Conservation (phyloP, 2,888 invertebrate genomes). For the Sinelater perroti region DNA sequence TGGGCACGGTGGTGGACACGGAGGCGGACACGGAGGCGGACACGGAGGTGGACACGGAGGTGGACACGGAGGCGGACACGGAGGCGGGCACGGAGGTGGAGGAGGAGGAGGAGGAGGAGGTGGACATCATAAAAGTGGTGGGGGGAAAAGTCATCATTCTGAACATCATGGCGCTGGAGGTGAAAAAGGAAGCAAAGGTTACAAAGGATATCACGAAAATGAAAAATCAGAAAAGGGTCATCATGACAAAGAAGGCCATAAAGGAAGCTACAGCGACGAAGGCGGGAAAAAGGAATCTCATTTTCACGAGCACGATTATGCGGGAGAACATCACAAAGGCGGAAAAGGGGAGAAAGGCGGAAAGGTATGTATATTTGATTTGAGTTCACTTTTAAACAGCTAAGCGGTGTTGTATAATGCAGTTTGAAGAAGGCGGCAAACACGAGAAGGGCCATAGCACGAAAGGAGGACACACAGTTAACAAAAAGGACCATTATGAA, state of each 20-base stretch:
- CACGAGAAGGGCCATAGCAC: constrained; percentile 77
- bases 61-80: constrained; percentile 27
- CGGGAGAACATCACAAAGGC: constrained; percentile 63
- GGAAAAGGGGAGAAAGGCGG: constrained; percentile 64
- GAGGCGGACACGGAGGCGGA: constrained; percentile 32
- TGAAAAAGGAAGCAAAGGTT: constrained; percentile 55
- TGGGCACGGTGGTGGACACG: constrained; percentile 22
- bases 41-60: constrained; percentile 21
- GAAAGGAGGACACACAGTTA: constrained; percentile 77
- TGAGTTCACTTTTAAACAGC: background rate
- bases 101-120: constrained; percentile 30
- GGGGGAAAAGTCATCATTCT: constrained; percentile 40
- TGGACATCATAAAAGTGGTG: constrained; percentile 28
- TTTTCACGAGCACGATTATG: constrained; percentile 35
- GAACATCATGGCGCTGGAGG: constrained; percentile 43
- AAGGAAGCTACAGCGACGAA: constrained; percentile 62
- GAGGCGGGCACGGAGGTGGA: constrained; percentile 22
- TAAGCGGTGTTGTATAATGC: constrained; percentile 1
- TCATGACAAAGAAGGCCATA: constrained; percentile 61
- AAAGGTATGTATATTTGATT: no score
- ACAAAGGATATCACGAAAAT: constrained; percentile 55
- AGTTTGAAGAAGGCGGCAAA: constrained; percentile 51
- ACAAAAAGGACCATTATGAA: constrained; percentile 79
- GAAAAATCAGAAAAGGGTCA: constrained; percentile 56
- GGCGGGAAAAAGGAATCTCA: constrained; percentile 45